A percentile compares a stretch with the other conserved stretches of the same genome.
Conservation (phyloP, 2,888 invertebrate species). For the Andricus curvator region DNA sequence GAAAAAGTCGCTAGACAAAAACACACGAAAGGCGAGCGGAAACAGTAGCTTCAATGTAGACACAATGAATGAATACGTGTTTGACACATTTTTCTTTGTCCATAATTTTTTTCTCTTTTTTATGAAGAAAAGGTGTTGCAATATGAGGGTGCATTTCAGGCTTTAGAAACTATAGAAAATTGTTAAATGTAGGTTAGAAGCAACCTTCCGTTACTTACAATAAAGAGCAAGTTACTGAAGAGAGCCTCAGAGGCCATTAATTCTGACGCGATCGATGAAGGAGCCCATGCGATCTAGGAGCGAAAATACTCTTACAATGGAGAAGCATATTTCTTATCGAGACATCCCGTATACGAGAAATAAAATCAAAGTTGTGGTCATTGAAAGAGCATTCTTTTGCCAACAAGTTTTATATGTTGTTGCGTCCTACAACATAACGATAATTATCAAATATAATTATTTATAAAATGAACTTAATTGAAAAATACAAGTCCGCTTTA, state of each 20-base stretch:
- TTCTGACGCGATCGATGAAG: slow-evolving; percentile 22
- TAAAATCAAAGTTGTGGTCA: background rate
- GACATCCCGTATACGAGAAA: background rate
- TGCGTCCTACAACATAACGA: no score
- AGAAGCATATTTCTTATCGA: slow-evolving; percentile 15
- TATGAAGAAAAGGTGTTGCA: background rate
- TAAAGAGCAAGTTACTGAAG: slow-evolving; percentile 29
- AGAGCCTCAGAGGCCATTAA: slow-evolving; percentile 19
- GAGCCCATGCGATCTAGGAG: slow-evolving; percentile 33
- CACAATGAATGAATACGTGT: no score
- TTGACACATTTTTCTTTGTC: no score
- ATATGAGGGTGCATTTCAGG: slow-evolving; percentile 16
- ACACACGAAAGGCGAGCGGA: no score
- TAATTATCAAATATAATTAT: no score
- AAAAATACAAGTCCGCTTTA: no score
- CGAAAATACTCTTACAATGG: slow-evolving; percentile 33
- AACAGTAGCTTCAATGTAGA: no score
- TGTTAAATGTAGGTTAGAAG: slow-evolving; percentile 31
- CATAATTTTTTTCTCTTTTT: no score
- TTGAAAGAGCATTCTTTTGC: background rate
- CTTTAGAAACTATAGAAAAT: slow-evolving; percentile 13
- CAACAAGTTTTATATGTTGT: background rate
- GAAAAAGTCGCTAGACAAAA: no score
- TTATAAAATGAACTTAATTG: no score
- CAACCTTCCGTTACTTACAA: slow-evolving; percentile 32